These are phyloP conservation scores for Callosobruchus maculatus DNA, from an alignment of 2,888 invertebrate genomes.

Conservation along the genomic window DNA sequence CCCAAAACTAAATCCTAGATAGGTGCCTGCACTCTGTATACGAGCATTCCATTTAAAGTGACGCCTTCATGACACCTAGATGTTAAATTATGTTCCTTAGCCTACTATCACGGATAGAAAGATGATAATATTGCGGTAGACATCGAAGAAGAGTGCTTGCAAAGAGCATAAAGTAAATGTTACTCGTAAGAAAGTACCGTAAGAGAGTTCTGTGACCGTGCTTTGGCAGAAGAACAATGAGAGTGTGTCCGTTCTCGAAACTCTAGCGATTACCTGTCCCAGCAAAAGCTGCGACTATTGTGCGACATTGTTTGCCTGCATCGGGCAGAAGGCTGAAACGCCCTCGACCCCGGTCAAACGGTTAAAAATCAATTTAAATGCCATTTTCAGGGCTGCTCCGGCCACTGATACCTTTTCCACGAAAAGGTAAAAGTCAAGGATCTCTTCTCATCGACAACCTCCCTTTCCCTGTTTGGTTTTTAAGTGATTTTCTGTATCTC, in stretches of 20 bases:
- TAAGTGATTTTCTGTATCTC: neutral
- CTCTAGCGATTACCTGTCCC: neutral
- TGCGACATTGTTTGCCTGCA: neutral
- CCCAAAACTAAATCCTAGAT: too few relatives aligned
- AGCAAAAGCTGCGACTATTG: neutral
- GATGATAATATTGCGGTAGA: too few relatives aligned
- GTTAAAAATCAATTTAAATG: constrained; percentile 27
- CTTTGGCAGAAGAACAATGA: neutral
- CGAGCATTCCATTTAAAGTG: too few relatives aligned
- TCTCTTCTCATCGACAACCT: neutral
- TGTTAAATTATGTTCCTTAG: too few relatives aligned
- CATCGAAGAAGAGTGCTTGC: too few relatives aligned
- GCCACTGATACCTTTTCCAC: neutral
- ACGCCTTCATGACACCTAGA: too few relatives aligned
- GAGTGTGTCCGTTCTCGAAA: neutral
- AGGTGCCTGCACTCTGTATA: too few relatives aligned
- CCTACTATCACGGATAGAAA: too few relatives aligned
- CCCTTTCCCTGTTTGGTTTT: neutral
- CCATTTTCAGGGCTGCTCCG: constrained; percentile 2
- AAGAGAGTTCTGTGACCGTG: neutral
- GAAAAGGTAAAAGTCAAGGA: neutral
- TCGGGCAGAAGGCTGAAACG: constrained; percentile 10
- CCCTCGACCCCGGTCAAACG: constrained; percentile 21
- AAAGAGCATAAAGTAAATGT: too few relatives aligned
- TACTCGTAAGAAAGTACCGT: too few relatives aligned